phyloP scores from a whole-genome alignment of 2,888 invertebrate species.

The Craniophora ligustri region DNA sequence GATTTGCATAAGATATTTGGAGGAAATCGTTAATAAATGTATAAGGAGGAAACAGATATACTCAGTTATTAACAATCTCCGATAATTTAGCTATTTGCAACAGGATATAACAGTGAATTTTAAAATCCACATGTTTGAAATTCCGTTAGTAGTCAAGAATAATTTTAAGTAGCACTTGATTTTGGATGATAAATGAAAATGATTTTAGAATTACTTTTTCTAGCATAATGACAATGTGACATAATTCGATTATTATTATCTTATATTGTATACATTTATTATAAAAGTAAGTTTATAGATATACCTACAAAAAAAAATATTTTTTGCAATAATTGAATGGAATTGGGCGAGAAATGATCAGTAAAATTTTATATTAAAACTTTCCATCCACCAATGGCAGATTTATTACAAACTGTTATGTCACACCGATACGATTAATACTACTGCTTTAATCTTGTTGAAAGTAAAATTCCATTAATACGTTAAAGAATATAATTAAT shows the following conservation, averaged over 20 bases:
- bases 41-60: constrained; percentile 43
- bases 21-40: constrained; percentile 51
- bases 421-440: background rate
- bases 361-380: too few species aligned
- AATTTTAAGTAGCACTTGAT: background rate
- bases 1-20: constrained; percentile 57
- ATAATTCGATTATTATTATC: too few species aligned
- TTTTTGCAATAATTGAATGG: too few species aligned
- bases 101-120: constrained; percentile 28
- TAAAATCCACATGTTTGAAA: background rate
- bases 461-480: constrained; percentile 27
- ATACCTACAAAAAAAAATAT: too few species aligned
- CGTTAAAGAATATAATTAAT: constrained; percentile 7
- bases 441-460: background rate
- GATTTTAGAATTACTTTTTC: too few species aligned
- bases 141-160: background rate
- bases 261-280: too few species aligned
- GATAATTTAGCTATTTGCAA: constrained; percentile 38
- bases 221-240: too few species aligned
- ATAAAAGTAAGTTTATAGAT: too few species aligned
- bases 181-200: too few species aligned
- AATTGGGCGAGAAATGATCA: too few species aligned
- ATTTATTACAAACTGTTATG: constrained; percentile 7
- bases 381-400: constrained; percentile 3
- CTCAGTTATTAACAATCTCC: constrained; percentile 29